Base-by-base conservation (phyloP, 2,113 vertebrate genomes). In the Malurus melanocephalus region DNA sequence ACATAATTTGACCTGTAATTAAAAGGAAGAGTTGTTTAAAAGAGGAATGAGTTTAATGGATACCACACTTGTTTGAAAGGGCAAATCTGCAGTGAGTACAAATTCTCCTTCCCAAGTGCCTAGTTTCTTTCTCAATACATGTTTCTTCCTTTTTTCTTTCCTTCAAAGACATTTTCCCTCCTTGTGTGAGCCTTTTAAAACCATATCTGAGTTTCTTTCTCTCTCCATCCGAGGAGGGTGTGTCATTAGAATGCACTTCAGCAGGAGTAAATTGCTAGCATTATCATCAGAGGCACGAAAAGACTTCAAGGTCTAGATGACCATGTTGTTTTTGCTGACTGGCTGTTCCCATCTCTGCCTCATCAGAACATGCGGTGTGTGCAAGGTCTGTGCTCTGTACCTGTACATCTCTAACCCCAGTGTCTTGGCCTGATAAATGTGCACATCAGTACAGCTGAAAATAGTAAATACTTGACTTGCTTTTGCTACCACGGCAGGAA, bases 1-100 rank as follows among this genome's bases (percentile, higher is more conserved):
- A 53, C 12, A 8, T 80, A 75, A 84, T 82, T 40, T 68, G 35
- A 82, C 22, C 76, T 93, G n/a, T 51, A 92, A 78, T 93, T 92
- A 90, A 73, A 80, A 90, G 35, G 32, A 69, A 43, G 60, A 64
- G 52, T 59, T 88, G 32, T 80, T 86, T 71, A 52, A 88, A 84
- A 68, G 30, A 11, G 12, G 40, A 59, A 35, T 21, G 40, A 87
- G 23, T 53, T 91, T 87, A 85, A 88, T 67, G 66, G 73, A 55
- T 86, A 14, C 51, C 69, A 9, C 27, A 32, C 40, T 64, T 82
- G 56, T 74, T 84, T 90, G 75, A 90, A 93, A 86, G 77, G 57
- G 35, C n/a, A 88, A 43, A 86, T 90, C 51, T 77, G 28, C 48
- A 74, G 4, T 81, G 30, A 60, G 69, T 80, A 84, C 48, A 71